These are phyloP conservation scores for Eristalinus sepulchralis DNA, from an alignment of 2,888 invertebrate genomes.

Conservation along the genomic window DNA sequence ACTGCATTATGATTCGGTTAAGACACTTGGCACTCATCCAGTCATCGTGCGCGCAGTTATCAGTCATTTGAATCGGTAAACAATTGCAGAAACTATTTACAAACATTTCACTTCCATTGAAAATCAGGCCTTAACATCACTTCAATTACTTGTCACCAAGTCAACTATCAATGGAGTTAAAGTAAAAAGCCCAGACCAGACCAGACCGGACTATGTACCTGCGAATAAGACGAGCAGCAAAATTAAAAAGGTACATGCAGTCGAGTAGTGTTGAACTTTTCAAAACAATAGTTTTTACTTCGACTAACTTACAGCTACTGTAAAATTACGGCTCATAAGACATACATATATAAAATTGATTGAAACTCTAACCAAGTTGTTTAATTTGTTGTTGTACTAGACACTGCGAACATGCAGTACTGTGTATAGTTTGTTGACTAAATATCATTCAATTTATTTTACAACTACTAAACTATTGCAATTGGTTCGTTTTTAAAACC, in stretches of 20 bases:
- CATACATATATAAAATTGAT: background rate
- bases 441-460: background rate
- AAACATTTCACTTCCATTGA: too few relatives aligned
- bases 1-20: too few relatives aligned
- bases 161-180: too few relatives aligned
- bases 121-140: too few relatives aligned
- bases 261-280: background rate
- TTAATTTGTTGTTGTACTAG: background rate
- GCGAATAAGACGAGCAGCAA: background rate
- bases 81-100: too few relatives aligned
- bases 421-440: background rate
- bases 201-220: background rate
- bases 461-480: background rate
- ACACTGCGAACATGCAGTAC: background rate
- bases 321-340: slow-evolving; percentile 8
- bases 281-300: slow-evolving; percentile 4
- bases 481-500: background rate
- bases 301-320: slow-evolving; percentile 13
- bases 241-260: background rate
- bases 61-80: too few relatives aligned
- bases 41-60: too few relatives aligned
- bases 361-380: background rate
- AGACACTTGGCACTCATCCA: too few relatives aligned
- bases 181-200: too few relatives aligned
- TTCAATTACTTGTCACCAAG: too few relatives aligned